Evolutionary conservation across 1,140 invertebrate species (phyloP), one percentile per base, ranked within the genome.

Genomic region (Polypedilum vanderplanki): DNA sequence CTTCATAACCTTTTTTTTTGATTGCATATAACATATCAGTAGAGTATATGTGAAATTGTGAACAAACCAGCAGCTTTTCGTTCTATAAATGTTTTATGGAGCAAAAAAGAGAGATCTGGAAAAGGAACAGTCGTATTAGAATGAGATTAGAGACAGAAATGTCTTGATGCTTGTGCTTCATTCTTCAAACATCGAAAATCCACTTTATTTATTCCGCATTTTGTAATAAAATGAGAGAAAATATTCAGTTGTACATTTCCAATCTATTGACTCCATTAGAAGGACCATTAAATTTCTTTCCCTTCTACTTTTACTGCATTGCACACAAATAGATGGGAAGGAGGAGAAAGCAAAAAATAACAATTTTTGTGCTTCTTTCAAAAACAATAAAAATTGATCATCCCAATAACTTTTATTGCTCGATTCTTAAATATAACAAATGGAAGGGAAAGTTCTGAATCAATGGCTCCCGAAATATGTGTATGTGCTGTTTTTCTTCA

Each of bases 351-450:
- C 10, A 57, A 57, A 57, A 57, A 12, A 46, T 46, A 67, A 22
- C 65, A 70, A 70, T 18, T 9, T 10, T 70, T 70, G 46, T 57
- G 17, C 65, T 70, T 70, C 17, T 70, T 70, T 70, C 20, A 70
- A 70, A 70, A 22, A 70, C 65, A 70, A 70, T 70, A 70, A 70
- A 70, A 70, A 70, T 70, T 70, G 65, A 70, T 70, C 65, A 70
- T 70, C 65, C 65, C 65, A 70, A 70, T 70, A 70, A 70, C 20
- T 70, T 70, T 70, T 70, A 70, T 70, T 70, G 20, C 20, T 20
- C 24, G 24, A 33, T 33, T 33, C 24, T 33, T 33, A 33, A 33
- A 33, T 33, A 33, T 33, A 46, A 57, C 46, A 15, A 57, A 57
- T 33, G 46, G n/a, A 57, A 57, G 46, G 46, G n/a, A 57, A 57